Percentiles rank a stretch among this genome's conserved stretches.
Evolutionary conservation across 2,113 vertebrate species (phyloP).

Genomic region (Phyllostomus discolor): DNA sequence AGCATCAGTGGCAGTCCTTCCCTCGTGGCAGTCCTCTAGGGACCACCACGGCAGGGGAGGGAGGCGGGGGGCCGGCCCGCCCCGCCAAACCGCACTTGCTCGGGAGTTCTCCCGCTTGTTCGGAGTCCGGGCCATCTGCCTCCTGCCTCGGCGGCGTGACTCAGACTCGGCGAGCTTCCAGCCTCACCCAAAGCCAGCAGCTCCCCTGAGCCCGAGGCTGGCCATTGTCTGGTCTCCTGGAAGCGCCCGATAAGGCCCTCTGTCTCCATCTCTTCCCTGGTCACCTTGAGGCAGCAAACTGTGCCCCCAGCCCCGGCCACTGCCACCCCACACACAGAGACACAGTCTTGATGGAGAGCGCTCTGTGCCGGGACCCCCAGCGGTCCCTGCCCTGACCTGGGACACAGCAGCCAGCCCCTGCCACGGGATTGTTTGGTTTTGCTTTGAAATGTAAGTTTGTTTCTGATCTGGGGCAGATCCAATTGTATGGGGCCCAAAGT

Average conservation of each 20-base stretch:
- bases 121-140: not conserved
- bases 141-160: not conserved
- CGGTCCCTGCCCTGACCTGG: not conserved
- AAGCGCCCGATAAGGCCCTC: not conserved
- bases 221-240: not conserved
- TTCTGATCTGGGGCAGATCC: not conserved
- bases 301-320: not conserved
- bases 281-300: not conserved
- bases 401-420: not conserved
- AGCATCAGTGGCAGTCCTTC: accelerated
- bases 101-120: conserved; percentile 10
- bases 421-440: not conserved
- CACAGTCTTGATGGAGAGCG: not conserved
- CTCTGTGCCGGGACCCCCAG: not conserved
- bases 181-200: not conserved
- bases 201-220: not conserved
- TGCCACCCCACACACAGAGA: not conserved
- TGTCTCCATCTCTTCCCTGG: not conserved
- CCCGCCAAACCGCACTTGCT: not conserved
- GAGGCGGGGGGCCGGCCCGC: not conserved
- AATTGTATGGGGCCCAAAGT: not conserved
- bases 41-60: accelerated
- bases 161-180: not conserved
- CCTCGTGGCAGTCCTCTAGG: accelerated
- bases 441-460: not conserved